Conservation (phyloP, 2,113 vertebrate species). For the Pseudorectes ferrugineus region DNA sequence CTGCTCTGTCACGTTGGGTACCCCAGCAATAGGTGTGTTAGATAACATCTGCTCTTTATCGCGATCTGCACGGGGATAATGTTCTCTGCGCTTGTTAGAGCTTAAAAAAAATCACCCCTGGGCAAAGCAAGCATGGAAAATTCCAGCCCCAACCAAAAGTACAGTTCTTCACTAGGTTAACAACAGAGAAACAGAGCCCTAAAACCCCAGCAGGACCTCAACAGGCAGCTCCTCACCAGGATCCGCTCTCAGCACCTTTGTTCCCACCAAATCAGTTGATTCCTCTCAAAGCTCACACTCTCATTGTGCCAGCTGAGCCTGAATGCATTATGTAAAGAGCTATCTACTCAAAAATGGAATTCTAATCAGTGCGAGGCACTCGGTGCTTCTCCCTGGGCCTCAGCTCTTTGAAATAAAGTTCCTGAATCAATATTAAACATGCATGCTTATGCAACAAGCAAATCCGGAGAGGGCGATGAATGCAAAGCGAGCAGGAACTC, state of each 20-base stretch:
- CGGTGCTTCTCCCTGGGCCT: not conserved
- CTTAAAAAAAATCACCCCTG: not conserved
- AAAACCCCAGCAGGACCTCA: not conserved
- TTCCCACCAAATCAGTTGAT: not conserved
- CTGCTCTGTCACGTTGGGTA: fast-evolving
- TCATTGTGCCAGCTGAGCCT: not conserved
- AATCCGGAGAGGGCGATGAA: not conserved
- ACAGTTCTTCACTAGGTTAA: not conserved
- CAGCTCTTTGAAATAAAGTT: not conserved
- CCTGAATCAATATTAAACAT: not conserved
- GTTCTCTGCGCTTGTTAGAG: not conserved
- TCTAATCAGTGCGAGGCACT: not conserved
- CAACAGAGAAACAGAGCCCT: not conserved
- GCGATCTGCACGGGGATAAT: not conserved
- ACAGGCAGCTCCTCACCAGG: not conserved
- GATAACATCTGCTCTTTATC: not conserved
- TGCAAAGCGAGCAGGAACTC: not conserved
- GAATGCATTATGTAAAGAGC: not conserved
- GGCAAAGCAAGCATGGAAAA: not conserved
- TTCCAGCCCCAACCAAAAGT: not conserved
- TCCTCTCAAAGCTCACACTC: not conserved
- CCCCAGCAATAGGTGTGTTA: not conserved
- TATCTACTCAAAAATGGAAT: not conserved
- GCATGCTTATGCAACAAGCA: not conserved
- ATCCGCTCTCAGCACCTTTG: not conserved